Evolutionary conservation across 2,113 vertebrate species (phyloP), one percentile per base, ranked within the genome.

Genomic region (Muscicapa adusta): DNA sequence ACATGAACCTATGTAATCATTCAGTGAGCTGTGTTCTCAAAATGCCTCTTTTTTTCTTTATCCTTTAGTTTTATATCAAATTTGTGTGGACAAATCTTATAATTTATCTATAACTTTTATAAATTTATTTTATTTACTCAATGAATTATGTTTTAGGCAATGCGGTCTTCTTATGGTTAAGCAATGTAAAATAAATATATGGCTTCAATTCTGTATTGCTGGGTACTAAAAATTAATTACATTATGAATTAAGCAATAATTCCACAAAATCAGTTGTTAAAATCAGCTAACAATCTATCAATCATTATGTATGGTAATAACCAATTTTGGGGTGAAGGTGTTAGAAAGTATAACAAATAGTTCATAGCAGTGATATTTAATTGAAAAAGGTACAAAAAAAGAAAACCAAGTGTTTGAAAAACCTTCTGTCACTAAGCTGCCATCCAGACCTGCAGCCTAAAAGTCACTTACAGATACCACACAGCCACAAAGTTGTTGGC

Each of bases 391-490:
- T 75, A 6, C 56, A 74, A 57, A 47, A 40, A 54, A 50, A 42
- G 25, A 54, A 95, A 89, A 75, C 25, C 54, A 83, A 53, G 81
- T 88, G 87, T 71, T 65, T 48, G 78, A 93, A 94, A 96, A 90
- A 53, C 54, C 76, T 89, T 74, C 93, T 95, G 92, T 97, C 95
- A 89, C 85, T 88, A 86, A 93, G 90, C 40, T 96, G 94, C 91
- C 89, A 93, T 12, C 42, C 51, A 3, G 25, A 79, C 67, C 58
- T 67, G 62, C n/a, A 72, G 73, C 54, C 54, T 91, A 73, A 68
- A 93, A 91, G 89, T 93, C 89, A 67, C 87, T 88, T 84, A 90
- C 1, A 8, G 92, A 86, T 42, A 78, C 66, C 15, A 47, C 7
- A 70, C 22, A 95, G 79, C 34, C 74, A 53, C 19, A 12, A 66